Evolutionary conservation across 2,113 vertebrate genomes (phyloP).

Genomic region (Eidolon helvum): DNA sequence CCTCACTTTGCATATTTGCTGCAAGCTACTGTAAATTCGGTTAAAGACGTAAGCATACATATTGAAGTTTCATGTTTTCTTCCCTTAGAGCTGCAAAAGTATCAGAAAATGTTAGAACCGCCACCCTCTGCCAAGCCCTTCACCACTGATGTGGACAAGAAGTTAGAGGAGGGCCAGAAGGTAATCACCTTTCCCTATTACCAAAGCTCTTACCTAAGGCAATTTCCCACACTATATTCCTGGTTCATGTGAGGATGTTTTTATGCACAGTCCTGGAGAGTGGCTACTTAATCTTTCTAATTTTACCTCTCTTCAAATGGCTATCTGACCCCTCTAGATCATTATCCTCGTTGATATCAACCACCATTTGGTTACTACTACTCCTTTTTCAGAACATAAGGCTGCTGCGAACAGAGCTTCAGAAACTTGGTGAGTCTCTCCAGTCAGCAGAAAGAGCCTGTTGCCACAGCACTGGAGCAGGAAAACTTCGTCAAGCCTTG

Average conservation of each 20-base stretch:
- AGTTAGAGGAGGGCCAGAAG: conserved; percentile 94
- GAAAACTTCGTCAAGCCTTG: conserved; percentile 89
- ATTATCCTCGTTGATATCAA: background rate
- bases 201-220: background rate
- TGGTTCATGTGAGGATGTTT: background rate
- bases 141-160: conserved; percentile 89
- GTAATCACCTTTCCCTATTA: conserved; percentile 78
- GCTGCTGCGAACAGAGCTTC: conserved; percentile 89
- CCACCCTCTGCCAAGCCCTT: conserved; percentile 84
- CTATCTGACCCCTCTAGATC: background rate
- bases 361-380: background rate
- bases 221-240: background rate
- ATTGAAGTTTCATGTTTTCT: background rate
- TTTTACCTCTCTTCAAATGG: conserved; percentile 43
- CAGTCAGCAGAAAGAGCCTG: conserved; percentile 94
- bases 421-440: conserved; percentile 86
- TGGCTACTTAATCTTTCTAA: background rate
- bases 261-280: background rate
- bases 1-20: conserved; percentile 4
- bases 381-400: conserved; percentile 87
- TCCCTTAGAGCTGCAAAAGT: conserved; percentile 86
- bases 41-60: background rate
- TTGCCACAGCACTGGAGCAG: conserved; percentile 94
- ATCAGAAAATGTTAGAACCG: conserved; percentile 86
- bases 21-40: conserved; percentile 2